A percentile compares a stretch with the other conserved stretches of the same genome.
phyloP scores from a whole-genome alignment of 2,797 vertebrate species.

The Girardinus metallicus region DNA sequence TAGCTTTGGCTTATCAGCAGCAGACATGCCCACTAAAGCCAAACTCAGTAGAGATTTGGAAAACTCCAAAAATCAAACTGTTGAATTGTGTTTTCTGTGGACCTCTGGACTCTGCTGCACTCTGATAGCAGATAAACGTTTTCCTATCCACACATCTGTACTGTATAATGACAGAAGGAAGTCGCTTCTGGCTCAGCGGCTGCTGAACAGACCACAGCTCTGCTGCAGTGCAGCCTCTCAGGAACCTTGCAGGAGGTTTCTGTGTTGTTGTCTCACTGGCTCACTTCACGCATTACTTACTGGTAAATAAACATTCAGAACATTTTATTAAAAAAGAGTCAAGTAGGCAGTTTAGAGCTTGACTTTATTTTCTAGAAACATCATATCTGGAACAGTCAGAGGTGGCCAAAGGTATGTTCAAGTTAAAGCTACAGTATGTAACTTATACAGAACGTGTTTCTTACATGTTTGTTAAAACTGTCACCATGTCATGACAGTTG shows the following conservation, averaged over 20 bases:
- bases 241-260: not conserved
- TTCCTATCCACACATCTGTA: slow-evolving; percentile 5
- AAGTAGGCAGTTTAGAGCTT: not conserved
- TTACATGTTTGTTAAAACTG: too few species aligned
- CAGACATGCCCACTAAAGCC: not conserved
- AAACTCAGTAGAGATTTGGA: not conserved
- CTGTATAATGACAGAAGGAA: slow-evolving; percentile 22
- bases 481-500: too few species aligned
- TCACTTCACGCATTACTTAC: not conserved
- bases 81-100: not conserved
- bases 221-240: not conserved
- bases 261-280: not conserved
- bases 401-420: too few species aligned
- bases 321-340: not conserved
- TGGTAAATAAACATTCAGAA: not conserved
- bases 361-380: not conserved
- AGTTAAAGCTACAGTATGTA: too few species aligned
- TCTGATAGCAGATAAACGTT: slow-evolving; percentile 8
- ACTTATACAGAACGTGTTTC: too few species aligned
- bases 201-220: not conserved
- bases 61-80: slow-evolving; percentile 8
- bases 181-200: slow-evolving; percentile 16
- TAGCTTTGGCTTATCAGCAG: slow-evolving; percentile 4
- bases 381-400: too few species aligned
- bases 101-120: not conserved